Conservation (phyloP, 2,113 vertebrate genomes). For the Zootoca vivipara region DNA sequence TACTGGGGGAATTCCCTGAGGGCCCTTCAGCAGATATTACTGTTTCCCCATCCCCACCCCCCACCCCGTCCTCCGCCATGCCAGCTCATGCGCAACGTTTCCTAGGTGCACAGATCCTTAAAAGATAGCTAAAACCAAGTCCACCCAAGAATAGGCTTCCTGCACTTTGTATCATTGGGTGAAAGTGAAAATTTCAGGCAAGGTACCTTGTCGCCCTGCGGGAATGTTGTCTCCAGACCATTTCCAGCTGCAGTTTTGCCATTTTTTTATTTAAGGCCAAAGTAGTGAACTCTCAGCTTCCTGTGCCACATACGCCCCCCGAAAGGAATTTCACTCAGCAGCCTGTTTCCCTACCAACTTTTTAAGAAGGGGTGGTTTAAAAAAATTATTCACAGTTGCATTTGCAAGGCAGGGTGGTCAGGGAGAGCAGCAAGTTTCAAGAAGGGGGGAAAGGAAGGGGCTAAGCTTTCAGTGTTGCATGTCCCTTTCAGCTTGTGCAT, state of each 20-base stretch:
- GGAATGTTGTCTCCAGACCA: not conserved
- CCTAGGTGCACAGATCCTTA: not conserved
- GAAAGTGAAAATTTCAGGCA: not conserved
- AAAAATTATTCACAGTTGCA: not conserved
- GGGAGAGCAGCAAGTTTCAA: not conserved
- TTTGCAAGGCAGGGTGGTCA: not conserved
- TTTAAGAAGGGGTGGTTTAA: not conserved
- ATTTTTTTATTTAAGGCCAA: not conserved
- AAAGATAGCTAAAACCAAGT: not conserved
- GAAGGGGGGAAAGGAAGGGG: not conserved
- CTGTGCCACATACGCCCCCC: not conserved
- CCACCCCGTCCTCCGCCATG: fast-evolving
- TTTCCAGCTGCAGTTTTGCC: not conserved
- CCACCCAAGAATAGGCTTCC: too few species aligned
- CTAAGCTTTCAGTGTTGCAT: too few species aligned
- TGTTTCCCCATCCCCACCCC: too few species aligned
- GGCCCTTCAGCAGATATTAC: too few species aligned
- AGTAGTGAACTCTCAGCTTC: too few species aligned
- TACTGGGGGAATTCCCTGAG: not conserved
- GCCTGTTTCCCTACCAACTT: not conserved
- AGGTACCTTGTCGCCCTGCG: not conserved
- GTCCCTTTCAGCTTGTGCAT: too few species aligned
- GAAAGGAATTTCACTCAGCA: not conserved
- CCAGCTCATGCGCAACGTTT: not conserved
- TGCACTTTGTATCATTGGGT: not conserved